Percentiles rank a stretch among this genome's conserved stretches.
Evolutionary conservation across 2,888 invertebrate genomes (phyloP).

Genomic region (Campoletis raptor): DNA sequence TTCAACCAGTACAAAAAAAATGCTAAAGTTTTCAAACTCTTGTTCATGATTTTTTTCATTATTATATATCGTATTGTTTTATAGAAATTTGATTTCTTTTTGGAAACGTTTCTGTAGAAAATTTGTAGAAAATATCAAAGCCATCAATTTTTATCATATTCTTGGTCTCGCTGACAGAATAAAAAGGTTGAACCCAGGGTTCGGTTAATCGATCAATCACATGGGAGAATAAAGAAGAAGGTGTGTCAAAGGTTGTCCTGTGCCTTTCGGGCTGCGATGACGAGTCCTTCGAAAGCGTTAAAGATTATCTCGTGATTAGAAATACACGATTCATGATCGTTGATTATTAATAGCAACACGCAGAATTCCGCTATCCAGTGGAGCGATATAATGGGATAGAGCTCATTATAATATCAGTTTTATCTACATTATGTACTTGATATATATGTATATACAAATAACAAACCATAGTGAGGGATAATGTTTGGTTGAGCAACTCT

Average conservation of each 20-base stretch:
- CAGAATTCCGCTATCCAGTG: conserved; percentile 25
- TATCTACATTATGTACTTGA: not conserved
- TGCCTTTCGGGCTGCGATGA: conserved; percentile 49
- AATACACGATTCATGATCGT: conserved; percentile 44
- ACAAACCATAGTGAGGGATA: conserved; percentile 27
- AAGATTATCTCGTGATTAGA: conserved; percentile 37
- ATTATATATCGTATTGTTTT: not conserved
- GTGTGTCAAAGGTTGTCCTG: conserved; percentile 31
- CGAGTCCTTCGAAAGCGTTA: conserved; percentile 19
- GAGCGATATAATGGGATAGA: conserved; percentile 24
- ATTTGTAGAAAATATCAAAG: not conserved
- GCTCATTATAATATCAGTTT: conserved; percentile 55
- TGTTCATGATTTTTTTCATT: not conserved
- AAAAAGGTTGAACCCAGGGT: conserved; percentile 42
- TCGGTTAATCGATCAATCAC: conserved; percentile 49
- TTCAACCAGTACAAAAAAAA: not conserved
- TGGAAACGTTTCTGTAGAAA: not conserved
- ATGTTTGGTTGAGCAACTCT: conserved; percentile 45
- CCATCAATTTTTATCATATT: not conserved
- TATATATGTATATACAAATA: conserved; percentile 10
- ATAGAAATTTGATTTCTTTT: not conserved
- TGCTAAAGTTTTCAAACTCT: not conserved
- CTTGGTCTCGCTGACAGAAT: conserved; percentile 4
- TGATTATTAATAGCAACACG: conserved; percentile 34
- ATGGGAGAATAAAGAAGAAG: conserved; percentile 5